Evolutionary conservation across 2,888 invertebrate species (phyloP).

Genomic region (Cryptocephalus primarius): DNA sequence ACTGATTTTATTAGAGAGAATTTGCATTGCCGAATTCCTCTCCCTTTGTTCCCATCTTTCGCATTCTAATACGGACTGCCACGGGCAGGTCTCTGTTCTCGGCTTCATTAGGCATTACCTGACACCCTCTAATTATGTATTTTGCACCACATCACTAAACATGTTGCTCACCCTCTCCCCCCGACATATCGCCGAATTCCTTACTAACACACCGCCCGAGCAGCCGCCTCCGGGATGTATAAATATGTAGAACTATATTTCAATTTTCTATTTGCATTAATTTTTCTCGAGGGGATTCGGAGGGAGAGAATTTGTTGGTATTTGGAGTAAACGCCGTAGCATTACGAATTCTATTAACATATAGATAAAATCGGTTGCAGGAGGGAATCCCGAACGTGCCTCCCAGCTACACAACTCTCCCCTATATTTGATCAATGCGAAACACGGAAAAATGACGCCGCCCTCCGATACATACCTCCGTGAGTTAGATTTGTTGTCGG

Average conservation of each 20-base stretch:
- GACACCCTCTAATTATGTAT: conserved; percentile 37
- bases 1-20: conserved; percentile 5
- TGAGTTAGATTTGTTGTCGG: too few species aligned
- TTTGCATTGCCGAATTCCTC: conserved; percentile 20
- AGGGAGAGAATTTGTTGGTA: conserved; percentile 11
- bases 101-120: conserved; percentile 31
- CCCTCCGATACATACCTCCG: too few species aligned
- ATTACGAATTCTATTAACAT: not conserved
- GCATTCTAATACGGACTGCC: conserved; percentile 19
- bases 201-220: conserved; percentile 14
- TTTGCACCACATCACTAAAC: conserved; percentile 26
- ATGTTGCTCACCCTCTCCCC: conserved; percentile 13
- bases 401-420: too few species aligned
- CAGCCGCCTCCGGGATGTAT: conserved; percentile 18
- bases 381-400: too few species aligned
- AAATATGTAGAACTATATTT: conserved; percentile 27
- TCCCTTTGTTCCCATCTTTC: conserved; percentile 16
- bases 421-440: too few species aligned
- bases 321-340: conserved; percentile 6
- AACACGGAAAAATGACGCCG: too few species aligned
- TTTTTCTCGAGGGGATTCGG: conserved; percentile 20
- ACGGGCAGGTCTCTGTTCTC: conserved; percentile 23
- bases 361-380: not conserved
- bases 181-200: not conserved
- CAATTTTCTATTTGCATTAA: conserved; percentile 24